Conservation (phyloP, 2,888 invertebrate species). For the Serrognathus titanus region DNA sequence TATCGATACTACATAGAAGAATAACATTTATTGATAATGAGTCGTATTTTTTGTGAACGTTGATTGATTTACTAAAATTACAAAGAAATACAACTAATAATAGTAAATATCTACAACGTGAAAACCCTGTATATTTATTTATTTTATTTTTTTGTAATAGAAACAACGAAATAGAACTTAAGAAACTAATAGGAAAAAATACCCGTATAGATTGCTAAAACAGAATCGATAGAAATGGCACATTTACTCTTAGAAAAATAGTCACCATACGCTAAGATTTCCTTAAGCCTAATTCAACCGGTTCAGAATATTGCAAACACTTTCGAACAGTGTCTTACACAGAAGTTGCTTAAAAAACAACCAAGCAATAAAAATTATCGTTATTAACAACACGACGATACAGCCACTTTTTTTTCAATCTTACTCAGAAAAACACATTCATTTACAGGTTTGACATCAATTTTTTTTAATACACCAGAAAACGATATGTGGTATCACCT, state of each 20-base stretch:
- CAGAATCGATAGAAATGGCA: neutral
- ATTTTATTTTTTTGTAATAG: neutral
- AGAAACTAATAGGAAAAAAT: conserved; percentile 2
- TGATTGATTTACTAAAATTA: neutral
- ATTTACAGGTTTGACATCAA: conserved; percentile 5
- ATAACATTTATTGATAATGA: conserved; percentile 1
- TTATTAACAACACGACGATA: conserved; percentile 41
- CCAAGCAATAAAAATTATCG: conserved; percentile 24
- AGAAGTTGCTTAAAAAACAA: conserved; percentile 26
- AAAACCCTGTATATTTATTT: neutral
- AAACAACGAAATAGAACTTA: neutral
- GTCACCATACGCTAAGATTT: neutral
- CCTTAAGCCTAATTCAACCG: conserved; percentile 2
- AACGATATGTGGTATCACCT: neutral
- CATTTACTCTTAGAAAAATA: neutral
- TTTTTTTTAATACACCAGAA: conserved; percentile 4
- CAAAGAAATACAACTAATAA: neutral
- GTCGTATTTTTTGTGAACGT: neutral
- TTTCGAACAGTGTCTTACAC: conserved; percentile 4
- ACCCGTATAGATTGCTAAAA: conserved; percentile 1
- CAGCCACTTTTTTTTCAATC: conserved; percentile 41
- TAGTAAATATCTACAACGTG: conserved; percentile 2
- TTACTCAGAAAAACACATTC: conserved; percentile 34
- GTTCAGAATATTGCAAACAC: conserved; percentile 1
- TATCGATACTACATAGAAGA: neutral